Percentiles rank a stretch among this genome's conserved stretches.
Conservation (phyloP, 2,113 vertebrate species). For the Mungos mungo region DNA sequence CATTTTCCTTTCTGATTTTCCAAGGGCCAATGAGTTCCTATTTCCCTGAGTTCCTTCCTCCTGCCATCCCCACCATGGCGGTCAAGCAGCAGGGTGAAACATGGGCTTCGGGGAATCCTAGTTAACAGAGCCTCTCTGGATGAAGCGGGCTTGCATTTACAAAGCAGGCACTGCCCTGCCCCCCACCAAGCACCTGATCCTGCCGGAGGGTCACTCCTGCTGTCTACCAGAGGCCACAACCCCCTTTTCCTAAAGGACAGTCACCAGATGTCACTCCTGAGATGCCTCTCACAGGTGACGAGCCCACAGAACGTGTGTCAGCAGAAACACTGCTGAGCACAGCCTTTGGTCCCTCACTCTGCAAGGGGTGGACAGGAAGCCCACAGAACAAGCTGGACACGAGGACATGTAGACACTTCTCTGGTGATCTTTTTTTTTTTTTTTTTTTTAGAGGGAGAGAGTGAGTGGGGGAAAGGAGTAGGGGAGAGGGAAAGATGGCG, state of each 20-base stretch:
- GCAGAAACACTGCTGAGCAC: background rate
- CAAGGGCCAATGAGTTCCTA: background rate
- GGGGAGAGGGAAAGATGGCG: no score
- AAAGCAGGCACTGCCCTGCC: background rate
- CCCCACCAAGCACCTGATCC: background rate
- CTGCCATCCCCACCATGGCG: background rate
- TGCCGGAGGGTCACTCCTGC: background rate
- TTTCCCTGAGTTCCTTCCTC: background rate
- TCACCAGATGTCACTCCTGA: background rate
- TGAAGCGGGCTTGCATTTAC: background rate
- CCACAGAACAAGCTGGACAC: background rate
- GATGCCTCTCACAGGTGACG: background rate
- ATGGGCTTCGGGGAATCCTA: background rate
- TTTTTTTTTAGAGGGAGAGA: no score
- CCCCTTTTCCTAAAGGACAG: background rate
- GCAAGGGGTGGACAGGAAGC: background rate
- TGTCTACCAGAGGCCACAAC: background rate
- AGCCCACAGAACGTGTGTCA: background rate
- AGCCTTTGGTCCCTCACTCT: background rate
- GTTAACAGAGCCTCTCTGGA: background rate
- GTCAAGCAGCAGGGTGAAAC: background rate
- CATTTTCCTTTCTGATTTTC: conserved; percentile 14
- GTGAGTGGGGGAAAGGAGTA: no score
- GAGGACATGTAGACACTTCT: background rate
- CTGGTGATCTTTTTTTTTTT: no score